Conservation (phyloP, 2,888 invertebrate species). For the Neelides folsomi region DNA sequence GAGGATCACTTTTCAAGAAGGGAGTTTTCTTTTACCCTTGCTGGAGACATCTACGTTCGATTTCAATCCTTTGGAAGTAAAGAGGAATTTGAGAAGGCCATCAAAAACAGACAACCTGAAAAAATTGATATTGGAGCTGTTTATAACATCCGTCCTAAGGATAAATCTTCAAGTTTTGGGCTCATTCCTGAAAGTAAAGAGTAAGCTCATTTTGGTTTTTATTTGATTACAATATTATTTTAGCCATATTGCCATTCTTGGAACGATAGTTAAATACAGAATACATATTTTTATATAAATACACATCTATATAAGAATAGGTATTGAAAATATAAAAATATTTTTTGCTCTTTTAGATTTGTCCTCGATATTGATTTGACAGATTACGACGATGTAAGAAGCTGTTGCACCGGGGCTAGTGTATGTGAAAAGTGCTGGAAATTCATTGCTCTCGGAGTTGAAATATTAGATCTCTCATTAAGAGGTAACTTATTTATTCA, state of each 20-base stretch:
- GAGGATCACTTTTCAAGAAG: conserved; percentile 53
- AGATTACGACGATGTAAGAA: conserved; percentile 93
- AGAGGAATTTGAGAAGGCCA: conserved; percentile 64
- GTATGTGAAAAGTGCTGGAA: conserved; percentile 95
- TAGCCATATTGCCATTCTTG: neutral
- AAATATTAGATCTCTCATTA: conserved; percentile 73
- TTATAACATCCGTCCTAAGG: conserved; percentile 50
- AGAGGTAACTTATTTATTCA: conserved; percentile 54
- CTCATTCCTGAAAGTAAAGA: conserved; percentile 63
- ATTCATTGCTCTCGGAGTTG: conserved; percentile 83
- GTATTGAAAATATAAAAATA: neutral
- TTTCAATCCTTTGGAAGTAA: conserved; percentile 70
- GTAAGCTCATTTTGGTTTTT: conserved; percentile 24
- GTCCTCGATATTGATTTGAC: conserved; percentile 99
- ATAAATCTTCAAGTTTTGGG: conserved; percentile 37
- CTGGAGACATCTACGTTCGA: conserved; percentile 83
- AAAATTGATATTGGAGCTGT: conserved; percentile 97
- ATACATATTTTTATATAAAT: too few relatives aligned
- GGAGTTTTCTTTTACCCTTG: conserved; percentile 89
- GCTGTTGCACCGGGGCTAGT: conserved; percentile 77
- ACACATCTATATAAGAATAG: too few relatives aligned
- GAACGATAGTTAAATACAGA: too few relatives aligned
- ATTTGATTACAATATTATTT: neutral
- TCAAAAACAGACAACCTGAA: conserved; percentile 65
- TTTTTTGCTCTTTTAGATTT: conserved; percentile 39